Evolutionary conservation across 2,888 invertebrate genomes (phyloP).

Genomic region (Callimorpha dominula): DNA sequence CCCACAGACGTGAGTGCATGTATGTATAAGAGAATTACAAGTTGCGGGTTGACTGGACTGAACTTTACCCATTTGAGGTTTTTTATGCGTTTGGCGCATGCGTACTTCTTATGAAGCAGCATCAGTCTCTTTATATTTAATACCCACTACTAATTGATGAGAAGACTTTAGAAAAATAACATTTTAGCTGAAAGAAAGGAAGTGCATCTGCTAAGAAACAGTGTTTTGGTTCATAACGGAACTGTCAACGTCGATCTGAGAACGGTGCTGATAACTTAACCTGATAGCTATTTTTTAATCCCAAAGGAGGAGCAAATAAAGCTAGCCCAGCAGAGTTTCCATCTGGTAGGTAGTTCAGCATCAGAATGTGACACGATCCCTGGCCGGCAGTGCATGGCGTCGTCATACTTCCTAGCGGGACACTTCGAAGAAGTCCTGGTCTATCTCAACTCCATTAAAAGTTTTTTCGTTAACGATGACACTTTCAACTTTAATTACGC

Average conservation of each 20-base stretch:
- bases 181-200: no score
- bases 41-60: no score
- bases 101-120: no score
- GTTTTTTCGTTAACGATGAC: conserved; percentile 96
- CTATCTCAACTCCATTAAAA: conserved; percentile 98
- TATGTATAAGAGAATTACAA: no score
- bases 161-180: no score
- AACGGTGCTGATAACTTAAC: neutral
- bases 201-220: no score
- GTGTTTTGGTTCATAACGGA: neutral
- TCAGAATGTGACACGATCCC: conserved; percentile 99
- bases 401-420: conserved; percentile 96
- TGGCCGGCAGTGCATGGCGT: conserved; percentile 99
- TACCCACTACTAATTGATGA: no score
- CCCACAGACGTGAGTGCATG: no score
- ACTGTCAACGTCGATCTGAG: neutral
- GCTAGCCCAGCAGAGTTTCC: conserved; percentile 98
- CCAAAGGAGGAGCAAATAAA: conserved; percentile 96
- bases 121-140: no score
- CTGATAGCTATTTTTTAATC: neutral
- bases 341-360: conserved; percentile 97
- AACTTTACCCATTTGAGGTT: no score
- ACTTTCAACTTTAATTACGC: conserved; percentile 96
- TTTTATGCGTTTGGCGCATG: no score
- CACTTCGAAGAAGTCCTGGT: conserved; percentile 99